Base-by-base conservation (phyloP, 2,797 vertebrate species). In the Novumbra hubbsi region DNA sequence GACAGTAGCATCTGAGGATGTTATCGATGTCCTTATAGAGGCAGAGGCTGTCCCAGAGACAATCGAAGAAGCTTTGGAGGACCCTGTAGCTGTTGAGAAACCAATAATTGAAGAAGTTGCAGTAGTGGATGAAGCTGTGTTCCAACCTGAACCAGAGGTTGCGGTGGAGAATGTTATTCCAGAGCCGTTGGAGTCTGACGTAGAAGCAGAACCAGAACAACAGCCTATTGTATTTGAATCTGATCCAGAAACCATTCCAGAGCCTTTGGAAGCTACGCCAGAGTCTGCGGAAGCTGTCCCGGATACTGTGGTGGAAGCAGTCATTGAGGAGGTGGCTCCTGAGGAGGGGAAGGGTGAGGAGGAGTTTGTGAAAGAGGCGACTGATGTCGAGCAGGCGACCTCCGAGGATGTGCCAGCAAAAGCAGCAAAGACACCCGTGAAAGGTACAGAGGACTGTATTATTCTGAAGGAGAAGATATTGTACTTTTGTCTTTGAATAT, bases 371-470 rank as follows among this genome's bases (percentile, higher is more conserved):
- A 71, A 67, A n/a, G 71, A 74, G 14, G 63, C 21, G 21, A 55
- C 52, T 55, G 30, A 57, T 2, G 55, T 50, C n/a, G 68, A 75
- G 68, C 68, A 74, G 63, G 68, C 45, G 5, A 19, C 63, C 14
- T 64, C 63, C 0, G 74, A 82, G 73, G 84, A 76, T 34, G 50
- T 70, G 14, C 16, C 74, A 12, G 64, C 65, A 19, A 83, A 78
- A 34, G 73, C 83, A 60, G 17, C 41, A 50, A 72, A 75, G 57
- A 45, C 74, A 73, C 65, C 76, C 76, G 16, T 49, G 60, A 83
- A 84, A 88, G 88, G 88, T 81, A 78, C 68, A 78, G 52, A 72
- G 78, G 81, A 77, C 24, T 63, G 12, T 21, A 12, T 50, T 71
- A 48, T 73, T 55, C 72, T 21, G 15, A 55, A 55, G 2, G 52